Evolutionary conservation across 2,888 invertebrate genomes (phyloP), one percentile per base, ranked within the genome.

Genomic region (Punctoribates punctum): DNA sequence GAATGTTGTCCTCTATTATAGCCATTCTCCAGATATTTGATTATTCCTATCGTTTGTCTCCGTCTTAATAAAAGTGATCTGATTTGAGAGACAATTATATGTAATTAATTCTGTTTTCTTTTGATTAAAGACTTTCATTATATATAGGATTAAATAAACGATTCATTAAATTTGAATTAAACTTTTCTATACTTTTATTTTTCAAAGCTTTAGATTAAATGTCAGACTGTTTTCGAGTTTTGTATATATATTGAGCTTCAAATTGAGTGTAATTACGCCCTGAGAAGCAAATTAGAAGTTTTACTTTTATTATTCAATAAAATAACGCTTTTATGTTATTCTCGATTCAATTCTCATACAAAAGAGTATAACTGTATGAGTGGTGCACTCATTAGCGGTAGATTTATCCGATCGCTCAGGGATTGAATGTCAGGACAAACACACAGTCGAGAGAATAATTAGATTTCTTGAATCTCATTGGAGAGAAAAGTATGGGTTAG

Each of bases 1-100:
- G 95, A 5, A 88, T 90, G 0, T 82, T 93, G 74, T 94, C 94
- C 3, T 94, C 95, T 0, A 78, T 90, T 54, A 90, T 92, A 76
- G 94, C 92, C 17, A 85, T 95, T 65, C 85, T 91, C 67, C 89
- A 77, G 57, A 38, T 57, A 4, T 51, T 29, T 42, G 48, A 73
- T 73, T 54, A 73, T 42, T 34, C 73, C 6, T 57, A 73, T 48
- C 34, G 73, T n/a, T 48, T 73, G 34, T 73, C 73, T 15, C 57
- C 73, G 46, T 29, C 38, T 54, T 73, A 51, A 54, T n/a, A 9
- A 20, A 27, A 29, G 3, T 15, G 34, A 65, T n/a, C 38, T 65
- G 23, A 60, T 60, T 60, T 65, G 11, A 13, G 8, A 42, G 38
- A 25, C 17, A 27, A 60, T 60, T 27, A 60, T 60, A 27, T 60